Conservation (phyloP, 2,888 invertebrate genomes). For the Mylabris sibirica region DNA sequence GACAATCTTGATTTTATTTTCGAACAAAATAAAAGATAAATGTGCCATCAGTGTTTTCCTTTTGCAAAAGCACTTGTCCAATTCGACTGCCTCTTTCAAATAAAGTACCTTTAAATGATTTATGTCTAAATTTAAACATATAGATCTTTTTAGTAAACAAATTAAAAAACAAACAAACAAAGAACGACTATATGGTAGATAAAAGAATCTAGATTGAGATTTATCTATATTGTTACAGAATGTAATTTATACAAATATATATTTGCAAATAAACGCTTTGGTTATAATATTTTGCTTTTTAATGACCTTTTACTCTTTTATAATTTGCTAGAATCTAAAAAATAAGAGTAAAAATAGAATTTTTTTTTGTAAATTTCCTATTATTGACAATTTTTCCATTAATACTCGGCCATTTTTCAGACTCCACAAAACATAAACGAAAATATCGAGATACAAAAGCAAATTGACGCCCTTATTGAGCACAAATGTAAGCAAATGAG, state of each 20-base stretch:
- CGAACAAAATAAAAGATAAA: slow-evolving; percentile 24
- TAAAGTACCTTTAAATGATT: slow-evolving; percentile 42
- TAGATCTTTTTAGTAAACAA: slow-evolving; percentile 25
- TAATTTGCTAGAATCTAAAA: background rate
- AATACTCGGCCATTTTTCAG: slow-evolving; percentile 52
- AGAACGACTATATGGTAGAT: slow-evolving; percentile 34
- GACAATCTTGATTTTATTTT: background rate
- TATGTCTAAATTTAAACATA: slow-evolving; percentile 32
- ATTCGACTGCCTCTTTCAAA: slow-evolving; percentile 55
- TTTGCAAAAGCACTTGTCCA: slow-evolving; percentile 55
- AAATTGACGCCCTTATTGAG: slow-evolving; percentile 69
- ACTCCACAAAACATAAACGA: slow-evolving; percentile 55
- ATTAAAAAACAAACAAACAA: background rate
- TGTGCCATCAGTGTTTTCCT: slow-evolving; percentile 53
- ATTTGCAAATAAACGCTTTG: slow-evolving; percentile 60
- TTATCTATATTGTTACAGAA: slow-evolving; percentile 55
- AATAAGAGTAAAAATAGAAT: background rate
- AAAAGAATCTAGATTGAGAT: slow-evolving; percentile 49
- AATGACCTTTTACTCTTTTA: slow-evolving; percentile 50
- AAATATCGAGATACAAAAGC: slow-evolving; percentile 58
- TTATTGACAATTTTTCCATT: slow-evolving; percentile 30
- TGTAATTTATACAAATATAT: slow-evolving; percentile 56
- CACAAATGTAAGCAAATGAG: slow-evolving; percentile 71
- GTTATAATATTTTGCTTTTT: slow-evolving; percentile 57
- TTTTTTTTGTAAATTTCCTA: background rate